These are phyloP conservation scores for Strigamia maritima DNA, from an alignment of 2,888 invertebrate genomes.

Conservation along the genomic window DNA sequence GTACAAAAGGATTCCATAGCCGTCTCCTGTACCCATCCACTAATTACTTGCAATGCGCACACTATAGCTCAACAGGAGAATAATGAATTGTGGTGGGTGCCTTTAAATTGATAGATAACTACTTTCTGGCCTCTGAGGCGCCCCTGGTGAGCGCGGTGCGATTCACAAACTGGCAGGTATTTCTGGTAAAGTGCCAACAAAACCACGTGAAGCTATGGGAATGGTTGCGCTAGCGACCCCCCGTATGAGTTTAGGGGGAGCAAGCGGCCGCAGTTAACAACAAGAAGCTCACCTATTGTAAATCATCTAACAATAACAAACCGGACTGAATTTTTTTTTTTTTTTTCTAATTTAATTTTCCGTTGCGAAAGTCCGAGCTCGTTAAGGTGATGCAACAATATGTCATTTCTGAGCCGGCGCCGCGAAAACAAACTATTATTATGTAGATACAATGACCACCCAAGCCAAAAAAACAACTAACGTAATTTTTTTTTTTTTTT, in stretches of 20 bases:
- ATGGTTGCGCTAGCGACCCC: not conserved
- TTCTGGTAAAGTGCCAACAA: constrained; percentile 17
- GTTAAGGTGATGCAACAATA: too few species aligned
- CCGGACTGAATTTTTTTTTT: too few species aligned
- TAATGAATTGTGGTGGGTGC: constrained; percentile 23
- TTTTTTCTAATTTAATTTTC: too few species aligned
- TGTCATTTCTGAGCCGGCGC: too few species aligned
- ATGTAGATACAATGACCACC: too few species aligned
- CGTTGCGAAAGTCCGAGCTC: too few species aligned
- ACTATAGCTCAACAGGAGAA: constrained; percentile 19
- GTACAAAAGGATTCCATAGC: constrained; percentile 4
- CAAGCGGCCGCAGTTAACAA: not conserved
- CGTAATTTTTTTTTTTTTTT: too few species aligned
- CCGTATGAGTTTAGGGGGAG: not conserved
- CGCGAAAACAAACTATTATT: too few species aligned
- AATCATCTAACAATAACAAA: not conserved
- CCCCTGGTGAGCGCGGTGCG: constrained; percentile 15
- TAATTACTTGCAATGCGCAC: not conserved
- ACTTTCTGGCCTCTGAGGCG: not conserved
- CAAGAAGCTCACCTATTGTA: not conserved
- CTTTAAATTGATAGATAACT: constrained; percentile 23
- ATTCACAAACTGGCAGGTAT: constrained; percentile 11
- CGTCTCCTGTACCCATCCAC: not conserved
- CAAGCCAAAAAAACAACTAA: too few species aligned
- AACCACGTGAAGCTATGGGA: constrained; percentile 13